Evolutionary conservation across 1,140 invertebrate species (phyloP), one percentile per base, ranked within the genome.

Genomic region (Drosophila cardini): DNA sequence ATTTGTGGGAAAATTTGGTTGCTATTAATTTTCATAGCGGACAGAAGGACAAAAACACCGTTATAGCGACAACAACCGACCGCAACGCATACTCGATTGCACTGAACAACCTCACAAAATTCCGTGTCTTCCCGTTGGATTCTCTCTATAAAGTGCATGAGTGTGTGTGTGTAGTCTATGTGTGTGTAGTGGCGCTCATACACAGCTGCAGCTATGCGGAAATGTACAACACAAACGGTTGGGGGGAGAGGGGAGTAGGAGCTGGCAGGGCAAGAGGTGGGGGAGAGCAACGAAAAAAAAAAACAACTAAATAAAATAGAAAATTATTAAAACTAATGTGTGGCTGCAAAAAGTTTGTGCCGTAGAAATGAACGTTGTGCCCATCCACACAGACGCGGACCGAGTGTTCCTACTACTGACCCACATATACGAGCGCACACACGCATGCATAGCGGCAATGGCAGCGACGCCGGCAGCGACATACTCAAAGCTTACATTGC

Each of bases 361-460:
- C 21, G 21, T 40, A 55, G 26, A 34, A 73, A 73, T 72, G 75
- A 85, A 85, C 81, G 83, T 83, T 87, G 67, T 77, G 82, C 82
- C 79, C 65, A 70, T 62, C 42, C 57, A 74, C 72, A 74, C 72
- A 70, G 34, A 70, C 72, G 79, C 76, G 67, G 48, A 76, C 75
- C 72, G 75, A 83, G 46, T 79, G 43, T 79, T 86, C 76, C 76
- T 84, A 87, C 84, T 89, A 89, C 84, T 89, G 84, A 89, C 84
- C 84, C 84, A 89, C 80, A 80, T 89, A 85, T 55, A 82, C 71
- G 61, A 43, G 52, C 60, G 53, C 55, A 55, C 62, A 55, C 61
- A 46, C 52, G 40, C 43, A 48, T 10, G 16, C 50, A 65, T 16
- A 55, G 63, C 69, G 69, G 62, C 62, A 72, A 38, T 15, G 15